A percentile compares a stretch with the other conserved stretches of the same genome.
Conservation (phyloP, 2,113 vertebrate species). For the Carettochelys insculpta region DNA sequence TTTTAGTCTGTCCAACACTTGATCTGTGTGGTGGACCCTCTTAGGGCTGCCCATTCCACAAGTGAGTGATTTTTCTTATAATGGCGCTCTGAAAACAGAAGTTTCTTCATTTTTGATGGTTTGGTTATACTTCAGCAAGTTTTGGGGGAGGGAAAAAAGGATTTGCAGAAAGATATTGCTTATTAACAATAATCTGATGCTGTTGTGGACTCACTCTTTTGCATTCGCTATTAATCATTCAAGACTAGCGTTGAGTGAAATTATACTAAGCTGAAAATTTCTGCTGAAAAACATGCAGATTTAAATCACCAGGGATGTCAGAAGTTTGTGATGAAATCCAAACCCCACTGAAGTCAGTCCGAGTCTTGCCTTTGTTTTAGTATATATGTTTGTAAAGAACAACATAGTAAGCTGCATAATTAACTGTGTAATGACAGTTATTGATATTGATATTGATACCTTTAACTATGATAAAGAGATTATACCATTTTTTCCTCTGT, state of each 20-base stretch:
- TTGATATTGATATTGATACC: neutral
- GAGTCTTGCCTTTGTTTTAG: neutral
- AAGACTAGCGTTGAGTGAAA: neutral
- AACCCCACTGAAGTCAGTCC: neutral
- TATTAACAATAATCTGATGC: neutral
- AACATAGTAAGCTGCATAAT: neutral
- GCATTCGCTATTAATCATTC: neutral
- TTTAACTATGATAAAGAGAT: neutral
- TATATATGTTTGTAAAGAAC: neutral
- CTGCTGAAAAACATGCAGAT: neutral
- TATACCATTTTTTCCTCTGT: neutral
- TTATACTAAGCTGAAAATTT: neutral
- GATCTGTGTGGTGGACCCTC: neutral
- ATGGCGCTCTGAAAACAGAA: neutral
- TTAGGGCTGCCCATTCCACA: slow-evolving; percentile 17
- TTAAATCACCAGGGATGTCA: neutral
- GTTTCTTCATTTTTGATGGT: neutral
- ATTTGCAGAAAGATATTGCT: neutral
- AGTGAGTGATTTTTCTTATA: neutral
- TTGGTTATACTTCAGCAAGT: neutral
- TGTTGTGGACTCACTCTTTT: neutral
- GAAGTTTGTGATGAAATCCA: neutral
- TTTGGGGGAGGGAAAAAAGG: neutral
- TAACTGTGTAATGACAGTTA: neutral
- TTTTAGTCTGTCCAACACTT: neutral